Evolutionary conservation across 1,140 invertebrate genomes (phyloP).

Genomic region (Macrostomum lignano): DNA sequence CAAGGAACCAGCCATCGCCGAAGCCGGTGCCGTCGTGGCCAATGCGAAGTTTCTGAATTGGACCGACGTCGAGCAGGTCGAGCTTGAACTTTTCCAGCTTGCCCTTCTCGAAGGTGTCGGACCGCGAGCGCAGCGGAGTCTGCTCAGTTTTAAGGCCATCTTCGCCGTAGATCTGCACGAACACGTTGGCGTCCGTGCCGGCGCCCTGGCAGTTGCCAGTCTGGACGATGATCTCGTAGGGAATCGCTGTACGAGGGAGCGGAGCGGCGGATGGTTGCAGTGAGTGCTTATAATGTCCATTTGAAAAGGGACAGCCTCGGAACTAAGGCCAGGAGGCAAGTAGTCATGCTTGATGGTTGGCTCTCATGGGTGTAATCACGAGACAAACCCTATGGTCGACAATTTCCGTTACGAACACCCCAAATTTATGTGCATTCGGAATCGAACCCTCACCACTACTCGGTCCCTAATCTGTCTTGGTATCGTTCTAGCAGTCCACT

Average conservation of each 20-base stretch:
- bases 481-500: no score
- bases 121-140: slow-evolving; percentile 15
- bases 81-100: slow-evolving; percentile 1
- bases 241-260: slow-evolving; percentile 14
- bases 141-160: slow-evolving; percentile 17
- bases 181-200: slow-evolving; percentile 13
- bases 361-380: no score
- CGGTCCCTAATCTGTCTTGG: no score
- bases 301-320: no score
- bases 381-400: not conserved
- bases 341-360: no score
- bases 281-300: no score
- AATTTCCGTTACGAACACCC: not conserved
- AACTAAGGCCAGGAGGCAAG: no score
- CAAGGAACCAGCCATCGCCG: slow-evolving; percentile 23
- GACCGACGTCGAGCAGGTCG: slow-evolving; percentile 26
- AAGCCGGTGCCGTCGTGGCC: slow-evolving; percentile 24
- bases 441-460: no score
- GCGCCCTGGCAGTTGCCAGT: slow-evolving; percentile 13
- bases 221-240: slow-evolving; percentile 15
- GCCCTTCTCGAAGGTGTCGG: slow-evolving; percentile 12
- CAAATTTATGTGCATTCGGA: slow-evolving; percentile 17
- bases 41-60: slow-evolving; percentile 23
- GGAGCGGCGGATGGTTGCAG: no score
- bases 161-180: slow-evolving; percentile 13